phyloP scores from a whole-genome alignment of 2,888 invertebrate species.

The Callimorpha dominula region DNA sequence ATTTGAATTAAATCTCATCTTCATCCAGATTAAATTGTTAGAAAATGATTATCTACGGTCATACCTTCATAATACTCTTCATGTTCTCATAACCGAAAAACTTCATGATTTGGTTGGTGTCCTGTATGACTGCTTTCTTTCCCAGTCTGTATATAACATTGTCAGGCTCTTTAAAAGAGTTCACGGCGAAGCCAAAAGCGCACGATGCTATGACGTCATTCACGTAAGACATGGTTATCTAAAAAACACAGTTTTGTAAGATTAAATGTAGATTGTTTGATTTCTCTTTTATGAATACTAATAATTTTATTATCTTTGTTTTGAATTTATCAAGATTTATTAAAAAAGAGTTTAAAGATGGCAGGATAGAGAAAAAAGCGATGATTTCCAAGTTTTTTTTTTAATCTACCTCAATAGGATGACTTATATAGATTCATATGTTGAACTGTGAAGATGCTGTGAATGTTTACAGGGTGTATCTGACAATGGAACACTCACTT shows the following conservation, averaged over 20 bases:
- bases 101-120: slow-evolving; percentile 71
- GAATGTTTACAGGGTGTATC: too few species aligned
- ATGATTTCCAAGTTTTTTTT: too few species aligned
- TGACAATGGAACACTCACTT: too few species aligned
- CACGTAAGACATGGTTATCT: slow-evolving; percentile 76
- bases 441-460: neutral
- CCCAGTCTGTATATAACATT: slow-evolving; percentile 81
- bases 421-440: neutral
- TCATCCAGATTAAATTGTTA: neutral
- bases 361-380: too few species aligned
- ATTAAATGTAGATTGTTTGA: neutral
- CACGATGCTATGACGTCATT: slow-evolving; percentile 85
- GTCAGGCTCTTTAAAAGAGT: slow-evolving; percentile 77
- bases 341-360: too few species aligned
- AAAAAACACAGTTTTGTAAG: slow-evolving; percentile 12
- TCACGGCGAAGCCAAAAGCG: slow-evolving; percentile 81
- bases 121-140: slow-evolving; percentile 68
- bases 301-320: too few species aligned
- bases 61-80: slow-evolving; percentile 67
- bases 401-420: too few species aligned
- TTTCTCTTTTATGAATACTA: neutral
- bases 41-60: neutral
- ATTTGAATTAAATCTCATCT: neutral
- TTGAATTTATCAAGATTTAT: too few species aligned
- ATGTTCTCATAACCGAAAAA: slow-evolving; percentile 70